Percentiles rank a stretch among this genome's conserved stretches.
These are phyloP conservation scores for Bubalus kerabau DNA, from an alignment of 2,113 vertebrate genomes.

Conservation along the genomic window DNA sequence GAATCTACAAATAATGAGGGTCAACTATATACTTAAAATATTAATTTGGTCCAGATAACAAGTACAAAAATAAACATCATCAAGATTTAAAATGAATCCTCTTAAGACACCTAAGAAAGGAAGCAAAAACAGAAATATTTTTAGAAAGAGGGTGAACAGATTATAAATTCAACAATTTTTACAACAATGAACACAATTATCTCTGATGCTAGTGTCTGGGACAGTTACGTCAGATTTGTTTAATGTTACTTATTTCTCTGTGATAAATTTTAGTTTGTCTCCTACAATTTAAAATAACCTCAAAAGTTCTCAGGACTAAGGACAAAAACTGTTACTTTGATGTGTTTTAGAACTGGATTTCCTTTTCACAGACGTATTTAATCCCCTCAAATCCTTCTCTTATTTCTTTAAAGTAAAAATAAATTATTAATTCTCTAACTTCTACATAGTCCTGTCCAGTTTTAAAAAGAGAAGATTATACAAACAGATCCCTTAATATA, in stretches of 20 bases:
- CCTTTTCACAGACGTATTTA: neutral
- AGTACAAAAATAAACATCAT: constrained; percentile 21
- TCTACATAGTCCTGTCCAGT: neutral
- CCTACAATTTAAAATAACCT: neutral
- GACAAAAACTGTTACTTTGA: neutral
- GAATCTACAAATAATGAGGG: neutral
- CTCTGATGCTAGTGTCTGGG: neutral
- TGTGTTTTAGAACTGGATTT: constrained; percentile 15
- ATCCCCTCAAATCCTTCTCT: neutral
- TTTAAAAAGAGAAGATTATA: constrained; percentile 8
- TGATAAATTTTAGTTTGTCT: constrained; percentile 7
- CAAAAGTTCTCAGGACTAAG: neutral
- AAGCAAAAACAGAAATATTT: neutral
- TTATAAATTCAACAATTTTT: constrained; percentile 7
- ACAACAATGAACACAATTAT: neutral
- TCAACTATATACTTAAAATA: neutral
- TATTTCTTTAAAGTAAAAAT: constrained; percentile 26
- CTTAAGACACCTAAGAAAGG: constrained; percentile 26
- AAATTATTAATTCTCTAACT: constrained; percentile 23
- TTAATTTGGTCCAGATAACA: constrained; percentile 6
- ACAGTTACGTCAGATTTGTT: neutral
- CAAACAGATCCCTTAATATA: neutral
- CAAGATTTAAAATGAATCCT: neutral
- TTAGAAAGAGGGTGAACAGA: neutral
- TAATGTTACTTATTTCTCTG: neutral